Evolutionary conservation across 2,888 invertebrate genomes (phyloP).

Genomic region (Parnassius mnemosyne): DNA sequence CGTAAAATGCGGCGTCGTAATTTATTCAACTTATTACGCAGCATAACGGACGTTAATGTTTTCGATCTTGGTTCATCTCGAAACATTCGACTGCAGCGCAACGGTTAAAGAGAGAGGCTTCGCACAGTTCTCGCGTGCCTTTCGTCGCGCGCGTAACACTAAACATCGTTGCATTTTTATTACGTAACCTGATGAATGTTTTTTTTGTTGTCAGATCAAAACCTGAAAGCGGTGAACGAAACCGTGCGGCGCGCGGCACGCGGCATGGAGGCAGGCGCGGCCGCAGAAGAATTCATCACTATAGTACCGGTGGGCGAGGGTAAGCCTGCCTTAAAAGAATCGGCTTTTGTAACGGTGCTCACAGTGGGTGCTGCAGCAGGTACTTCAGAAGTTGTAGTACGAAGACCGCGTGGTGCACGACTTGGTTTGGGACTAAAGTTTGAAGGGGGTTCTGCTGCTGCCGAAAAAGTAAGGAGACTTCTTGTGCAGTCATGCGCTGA

Average conservation of each 20-base stretch:
- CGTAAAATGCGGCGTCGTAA: not conserved
- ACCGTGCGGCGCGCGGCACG: slow-evolving; percentile 55
- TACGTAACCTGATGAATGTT: slow-evolving; percentile 64
- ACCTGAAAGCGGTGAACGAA: slow-evolving; percentile 52
- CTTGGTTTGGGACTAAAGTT: slow-evolving; percentile 95
- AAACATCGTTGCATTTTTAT: slow-evolving; percentile 52
- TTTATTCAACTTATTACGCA: slow-evolving; percentile 1
- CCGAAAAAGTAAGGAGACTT: slow-evolving; percentile 89
- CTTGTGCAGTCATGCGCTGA: slow-evolving; percentile 94
- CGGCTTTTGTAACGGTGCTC: slow-evolving; percentile 81
- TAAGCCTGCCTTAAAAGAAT: slow-evolving; percentile 57
- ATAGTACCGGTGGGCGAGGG: slow-evolving; percentile 80
- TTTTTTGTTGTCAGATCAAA: slow-evolving; percentile 69
- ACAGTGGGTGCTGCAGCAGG: slow-evolving; percentile 77
- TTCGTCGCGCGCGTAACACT: slow-evolving; percentile 46
- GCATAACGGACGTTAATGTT: slow-evolving; percentile 35
- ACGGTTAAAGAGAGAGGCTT: slow-evolving; percentile 72
- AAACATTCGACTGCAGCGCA: slow-evolving; percentile 55
- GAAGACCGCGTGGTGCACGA: slow-evolving; percentile 92
- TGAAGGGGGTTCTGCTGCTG: slow-evolving; percentile 92
- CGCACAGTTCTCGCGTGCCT: slow-evolving; percentile 56
- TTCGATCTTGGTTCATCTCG: slow-evolving; percentile 50
- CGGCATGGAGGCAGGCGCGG: slow-evolving; percentile 73
- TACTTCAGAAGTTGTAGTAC: slow-evolving; percentile 88
- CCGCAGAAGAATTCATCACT: slow-evolving; percentile 79